Conservation (phyloP, 2,888 invertebrate species). For the Orchesella flavescens region DNA sequence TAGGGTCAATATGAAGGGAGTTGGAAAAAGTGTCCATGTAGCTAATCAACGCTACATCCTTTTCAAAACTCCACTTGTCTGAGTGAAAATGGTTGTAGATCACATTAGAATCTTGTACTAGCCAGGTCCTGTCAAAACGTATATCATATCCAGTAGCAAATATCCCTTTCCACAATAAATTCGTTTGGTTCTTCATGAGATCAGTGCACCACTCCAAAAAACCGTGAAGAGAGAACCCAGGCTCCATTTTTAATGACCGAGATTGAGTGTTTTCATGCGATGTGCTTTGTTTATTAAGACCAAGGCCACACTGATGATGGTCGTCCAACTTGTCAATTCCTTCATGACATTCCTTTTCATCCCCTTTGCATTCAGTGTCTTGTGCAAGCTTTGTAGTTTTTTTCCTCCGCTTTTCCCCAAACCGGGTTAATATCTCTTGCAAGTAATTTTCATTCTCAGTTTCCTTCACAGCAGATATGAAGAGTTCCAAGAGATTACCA, state of each 20-base stretch:
- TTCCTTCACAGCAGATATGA: slow-evolving; percentile 31
- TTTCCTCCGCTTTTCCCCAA: slow-evolving; percentile 31
- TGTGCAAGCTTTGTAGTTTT: not conserved
- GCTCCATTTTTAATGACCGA: not conserved
- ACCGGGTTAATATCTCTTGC: slow-evolving; percentile 27
- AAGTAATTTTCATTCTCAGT: slow-evolving; percentile 12
- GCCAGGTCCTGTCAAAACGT: slow-evolving; percentile 40
- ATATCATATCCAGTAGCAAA: slow-evolving; percentile 55
- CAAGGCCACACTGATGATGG: not conserved
- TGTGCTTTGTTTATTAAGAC: not conserved
- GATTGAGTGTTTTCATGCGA: not conserved
- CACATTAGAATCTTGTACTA: slow-evolving; percentile 4
- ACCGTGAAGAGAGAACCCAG: slow-evolving; percentile 31
- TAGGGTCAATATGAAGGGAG: slow-evolving; percentile 40
- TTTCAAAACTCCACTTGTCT: slow-evolving; percentile 40
- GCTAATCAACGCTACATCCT: slow-evolving; percentile 49
- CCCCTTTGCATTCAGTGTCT: not conserved
- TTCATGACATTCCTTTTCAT: not conserved
- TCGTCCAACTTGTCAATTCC: not conserved
- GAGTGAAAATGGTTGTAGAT: slow-evolving; percentile 29
- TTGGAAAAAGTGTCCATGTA: slow-evolving; percentile 41
- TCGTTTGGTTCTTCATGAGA: slow-evolving; percentile 16
- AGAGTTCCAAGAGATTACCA: slow-evolving; percentile 45
- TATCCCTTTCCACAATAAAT: slow-evolving; percentile 46
- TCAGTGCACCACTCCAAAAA: slow-evolving; percentile 52